These are phyloP conservation scores for Lasiommata megera DNA, from an alignment of 2,888 invertebrate species.

Conservation along the genomic window DNA sequence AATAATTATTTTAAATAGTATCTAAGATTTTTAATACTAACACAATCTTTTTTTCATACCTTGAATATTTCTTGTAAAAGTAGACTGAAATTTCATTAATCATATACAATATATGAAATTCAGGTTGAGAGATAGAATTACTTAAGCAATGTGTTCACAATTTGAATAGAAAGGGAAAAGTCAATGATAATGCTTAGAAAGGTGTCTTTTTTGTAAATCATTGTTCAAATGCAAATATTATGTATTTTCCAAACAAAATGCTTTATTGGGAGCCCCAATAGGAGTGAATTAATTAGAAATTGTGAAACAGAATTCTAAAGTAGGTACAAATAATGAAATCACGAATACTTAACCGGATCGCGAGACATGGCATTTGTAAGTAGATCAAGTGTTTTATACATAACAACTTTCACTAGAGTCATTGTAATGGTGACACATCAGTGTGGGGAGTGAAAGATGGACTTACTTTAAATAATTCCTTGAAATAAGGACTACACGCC, in stretches of 20 bases:
- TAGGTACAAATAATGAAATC: slow-evolving; percentile 80
- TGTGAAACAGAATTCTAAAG: slow-evolving; percentile 79
- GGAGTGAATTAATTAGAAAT: slow-evolving; percentile 78
- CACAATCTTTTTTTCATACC: too few relatives aligned
- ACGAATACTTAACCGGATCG: slow-evolving; percentile 81
- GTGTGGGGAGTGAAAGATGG: slow-evolving; percentile 79
- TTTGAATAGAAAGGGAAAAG: slow-evolving; percentile 12
- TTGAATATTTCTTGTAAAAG: neutral
- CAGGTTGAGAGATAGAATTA: neutral
- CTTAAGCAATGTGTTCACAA: slow-evolving; percentile 13
- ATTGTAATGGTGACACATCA: slow-evolving; percentile 82
- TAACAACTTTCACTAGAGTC: slow-evolving; percentile 82
- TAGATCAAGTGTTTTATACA: slow-evolving; percentile 82
- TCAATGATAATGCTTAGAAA: slow-evolving; percentile 17
- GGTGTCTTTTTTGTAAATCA: slow-evolving; percentile 11
- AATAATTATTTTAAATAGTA: too few relatives aligned
- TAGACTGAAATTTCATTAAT: neutral
- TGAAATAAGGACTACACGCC: slow-evolving; percentile 94
- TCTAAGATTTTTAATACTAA: too few relatives aligned
- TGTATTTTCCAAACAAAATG: slow-evolving; percentile 32
- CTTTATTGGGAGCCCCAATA: slow-evolving; percentile 47
- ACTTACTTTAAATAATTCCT: slow-evolving; percentile 91
- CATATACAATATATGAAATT: neutral
- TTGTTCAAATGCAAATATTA: slow-evolving; percentile 20
- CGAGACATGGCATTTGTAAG: slow-evolving; percentile 82